These are phyloP conservation scores for Perdita meconis DNA, from an alignment of 2,888 invertebrate species.

Conservation along the genomic window DNA sequence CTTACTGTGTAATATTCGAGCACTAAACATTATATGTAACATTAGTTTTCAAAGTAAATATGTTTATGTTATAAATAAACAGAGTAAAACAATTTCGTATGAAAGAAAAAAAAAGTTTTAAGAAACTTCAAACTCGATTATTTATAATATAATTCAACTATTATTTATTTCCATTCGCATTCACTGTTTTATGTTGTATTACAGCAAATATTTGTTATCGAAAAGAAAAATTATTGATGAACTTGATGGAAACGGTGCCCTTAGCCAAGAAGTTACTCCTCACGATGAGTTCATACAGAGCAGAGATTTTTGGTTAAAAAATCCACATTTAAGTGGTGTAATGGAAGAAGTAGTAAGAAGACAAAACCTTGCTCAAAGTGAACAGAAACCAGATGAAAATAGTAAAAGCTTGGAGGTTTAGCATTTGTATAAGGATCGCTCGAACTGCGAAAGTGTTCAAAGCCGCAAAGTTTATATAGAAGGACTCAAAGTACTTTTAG, in stretches of 20 bases:
- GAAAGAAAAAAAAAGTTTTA: no score
- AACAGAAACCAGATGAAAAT: background rate
- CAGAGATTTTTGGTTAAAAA: background rate
- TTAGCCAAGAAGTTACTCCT: background rate
- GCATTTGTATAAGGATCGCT: no score
- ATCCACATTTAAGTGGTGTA: background rate
- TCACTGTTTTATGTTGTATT: constrained; percentile 13
- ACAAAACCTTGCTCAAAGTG: background rate
- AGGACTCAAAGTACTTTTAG: constrained; percentile 27
- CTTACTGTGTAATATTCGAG: no score
- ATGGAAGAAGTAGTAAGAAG: background rate
- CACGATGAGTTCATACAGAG: background rate
- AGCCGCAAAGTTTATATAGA: background rate
- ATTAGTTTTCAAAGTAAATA: no score
- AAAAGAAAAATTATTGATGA: constrained; percentile 10
- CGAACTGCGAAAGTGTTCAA: no score
- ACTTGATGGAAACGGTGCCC: constrained; percentile 9
- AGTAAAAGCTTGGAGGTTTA: no score
- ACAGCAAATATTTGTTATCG: background rate
- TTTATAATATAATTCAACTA: background rate
- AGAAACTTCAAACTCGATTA: no score
- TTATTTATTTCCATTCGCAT: background rate
- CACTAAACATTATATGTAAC: no score
- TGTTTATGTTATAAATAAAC: no score
- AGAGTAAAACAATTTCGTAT: no score